phyloP scores from a whole-genome alignment of 2,888 invertebrate species.

The Thecophora atra region DNA sequence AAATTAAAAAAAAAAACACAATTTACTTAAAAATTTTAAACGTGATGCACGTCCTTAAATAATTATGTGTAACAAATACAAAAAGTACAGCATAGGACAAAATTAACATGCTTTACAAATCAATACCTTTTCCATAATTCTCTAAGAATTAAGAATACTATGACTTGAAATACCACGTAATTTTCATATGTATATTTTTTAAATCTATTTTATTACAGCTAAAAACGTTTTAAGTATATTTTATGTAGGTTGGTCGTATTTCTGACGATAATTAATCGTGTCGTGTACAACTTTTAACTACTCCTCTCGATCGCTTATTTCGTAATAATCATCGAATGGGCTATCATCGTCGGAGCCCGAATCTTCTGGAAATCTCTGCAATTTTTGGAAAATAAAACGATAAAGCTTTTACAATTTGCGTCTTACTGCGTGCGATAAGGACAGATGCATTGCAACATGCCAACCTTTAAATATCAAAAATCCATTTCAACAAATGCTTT shows the following conservation, averaged over 20 bases:
- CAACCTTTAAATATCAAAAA: not conserved
- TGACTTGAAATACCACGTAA: not conserved
- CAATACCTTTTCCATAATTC: not conserved
- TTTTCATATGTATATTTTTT: slow-evolving; percentile 5
- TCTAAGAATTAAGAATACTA: not conserved
- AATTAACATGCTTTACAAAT: no score
- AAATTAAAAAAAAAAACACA: no score
- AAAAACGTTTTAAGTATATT: not conserved
- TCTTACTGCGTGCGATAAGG: not conserved
- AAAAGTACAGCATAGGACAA: no score
- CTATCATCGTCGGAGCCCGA: slow-evolving; percentile 62
- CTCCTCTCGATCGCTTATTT: slow-evolving; percentile 59
- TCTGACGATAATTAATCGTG: not conserved
- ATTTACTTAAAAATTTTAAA: no score
- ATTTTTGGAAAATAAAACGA: slow-evolving; percentile 39
- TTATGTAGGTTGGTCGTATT: not conserved
- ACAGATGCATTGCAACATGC: not conserved
- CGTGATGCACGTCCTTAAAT: no score
- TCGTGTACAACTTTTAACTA: slow-evolving; percentile 42
- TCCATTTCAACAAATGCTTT: no score
- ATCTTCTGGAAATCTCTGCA: slow-evolving; percentile 63
- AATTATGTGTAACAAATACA: no score
- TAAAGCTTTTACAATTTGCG: not conserved
- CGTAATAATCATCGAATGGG: slow-evolving; percentile 63
- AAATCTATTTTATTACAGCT: not conserved